Conservation (phyloP, 2,113 vertebrate genomes). For the Glareola pratincola region DNA sequence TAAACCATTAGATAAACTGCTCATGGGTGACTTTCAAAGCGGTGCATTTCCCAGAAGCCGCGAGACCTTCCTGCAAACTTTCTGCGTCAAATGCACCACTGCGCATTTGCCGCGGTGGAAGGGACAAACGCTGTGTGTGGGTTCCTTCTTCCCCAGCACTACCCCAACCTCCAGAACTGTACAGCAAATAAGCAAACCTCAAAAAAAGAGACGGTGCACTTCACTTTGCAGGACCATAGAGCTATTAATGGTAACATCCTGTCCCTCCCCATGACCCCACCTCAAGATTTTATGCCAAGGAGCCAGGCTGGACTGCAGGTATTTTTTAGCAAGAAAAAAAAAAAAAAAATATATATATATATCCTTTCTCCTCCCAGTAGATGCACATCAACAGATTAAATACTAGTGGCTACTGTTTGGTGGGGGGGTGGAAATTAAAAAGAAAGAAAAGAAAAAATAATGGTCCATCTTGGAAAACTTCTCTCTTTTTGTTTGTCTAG, state of each 20-base stretch:
- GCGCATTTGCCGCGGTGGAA: not conserved
- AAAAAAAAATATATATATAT: too few relatives aligned
- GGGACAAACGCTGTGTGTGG: not conserved
- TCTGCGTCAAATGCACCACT: not conserved
- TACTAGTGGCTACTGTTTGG: conserved; percentile 15
- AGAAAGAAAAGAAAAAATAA: not conserved
- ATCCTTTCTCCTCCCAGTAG: conserved; percentile 13
- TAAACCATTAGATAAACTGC: conserved; percentile 52
- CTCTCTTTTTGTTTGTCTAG: not conserved
- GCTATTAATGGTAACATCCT: not conserved
- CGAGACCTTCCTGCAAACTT: not conserved
- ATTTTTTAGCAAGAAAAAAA: not conserved
- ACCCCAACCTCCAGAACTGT: not conserved
- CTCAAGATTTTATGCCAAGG: not conserved
- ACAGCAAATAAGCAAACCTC: not conserved
- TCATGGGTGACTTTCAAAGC: not conserved
- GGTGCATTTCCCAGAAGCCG: not conserved
- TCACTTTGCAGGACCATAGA: not conserved
- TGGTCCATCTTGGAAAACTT: not conserved
- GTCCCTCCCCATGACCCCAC: not conserved
- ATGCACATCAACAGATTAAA: conserved; percentile 16
- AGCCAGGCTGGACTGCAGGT: not conserved
- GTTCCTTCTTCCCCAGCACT: not conserved
- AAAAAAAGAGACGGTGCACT: not conserved
- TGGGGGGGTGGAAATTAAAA: fast-evolving